Evolutionary conservation across 2,113 vertebrate genomes (phyloP), one percentile per base, ranked within the genome.

Genomic region (Numenius arquata): DNA sequence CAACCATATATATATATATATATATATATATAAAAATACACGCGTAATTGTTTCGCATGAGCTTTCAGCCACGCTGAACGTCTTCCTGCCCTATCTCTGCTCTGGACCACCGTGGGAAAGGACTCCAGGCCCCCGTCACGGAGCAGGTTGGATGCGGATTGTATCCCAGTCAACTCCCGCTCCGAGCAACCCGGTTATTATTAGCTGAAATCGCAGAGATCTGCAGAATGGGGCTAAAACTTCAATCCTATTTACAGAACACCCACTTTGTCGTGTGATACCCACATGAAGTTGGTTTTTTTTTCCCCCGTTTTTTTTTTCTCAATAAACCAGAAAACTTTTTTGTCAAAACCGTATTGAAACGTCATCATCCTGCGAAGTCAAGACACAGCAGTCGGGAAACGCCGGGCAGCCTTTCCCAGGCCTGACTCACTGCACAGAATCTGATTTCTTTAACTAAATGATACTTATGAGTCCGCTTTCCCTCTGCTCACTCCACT

Each of bases 141-240:
- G 48, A 63, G n/a, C 66, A 15, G 75, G 26, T 0, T 36, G 63
- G 45, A 85, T 2, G 3, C 1, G 2, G 52, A 27, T 4, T 29
- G 30, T 4, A 15, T 5, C 27, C 23, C n/a, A 50, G 45, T 13
- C 12, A 0, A 50, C 45, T 43, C 21, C 25, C 21, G 13, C 36
- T 68, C 72, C n/a, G 8, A 52, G 9, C 25, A 58, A 25, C 3
- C 2, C 13, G 19, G 29, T 20, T 50, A n/a, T 26, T 45, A 20
- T 40, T 27, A 34, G 9, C 17, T 34, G 50, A 47, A 55, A 47
- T 0, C 2, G 11, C 59, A 40, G 40, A 27, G 11, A 40, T 34
- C 17, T 85, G 34, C 40, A 63, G 58, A 55, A 73, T 5, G 5
- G 13, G n/a, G 40, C 47, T 32, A 26, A 53, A 63, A 17, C n/a